These are phyloP conservation scores for Odobenus rosmarus DNA, from an alignment of 2,113 vertebrate species.

Conservation along the genomic window DNA sequence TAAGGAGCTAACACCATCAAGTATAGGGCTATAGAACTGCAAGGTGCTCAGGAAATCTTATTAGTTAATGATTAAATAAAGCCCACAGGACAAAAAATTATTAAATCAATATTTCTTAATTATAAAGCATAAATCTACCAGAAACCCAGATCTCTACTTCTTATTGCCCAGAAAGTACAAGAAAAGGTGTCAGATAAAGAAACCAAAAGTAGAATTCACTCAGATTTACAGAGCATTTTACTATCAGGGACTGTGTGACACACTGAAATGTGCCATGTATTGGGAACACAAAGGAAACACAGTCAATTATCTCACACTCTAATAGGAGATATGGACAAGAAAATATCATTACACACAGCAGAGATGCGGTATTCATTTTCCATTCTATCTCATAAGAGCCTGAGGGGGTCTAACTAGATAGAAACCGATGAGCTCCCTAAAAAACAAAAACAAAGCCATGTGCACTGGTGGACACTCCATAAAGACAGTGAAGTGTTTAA, in stretches of 20 bases:
- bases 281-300: not conserved
- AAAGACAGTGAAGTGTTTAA: not conserved
- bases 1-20: not conserved
- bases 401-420: not conserved
- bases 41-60: not conserved
- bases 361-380: not conserved
- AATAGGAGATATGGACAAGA: not conserved
- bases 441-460: not conserved
- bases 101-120: slow-evolving; percentile 61
- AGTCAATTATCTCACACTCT: not conserved
- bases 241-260: not conserved
- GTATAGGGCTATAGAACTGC: not conserved
- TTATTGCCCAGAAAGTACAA: not conserved
- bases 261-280: not conserved
- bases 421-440: not conserved
- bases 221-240: not conserved
- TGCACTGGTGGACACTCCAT: not conserved
- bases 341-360: not conserved
- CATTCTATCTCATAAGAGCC: not conserved
- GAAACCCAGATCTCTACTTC: not conserved
- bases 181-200: not conserved
- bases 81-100: slow-evolving; percentile 20
- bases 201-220: not conserved
- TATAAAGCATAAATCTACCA: slow-evolving; percentile 31
- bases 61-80: slow-evolving; percentile 57